Evolutionary conservation across 2,888 invertebrate species (phyloP), one percentile per base, ranked within the genome.

Genomic region (Cheilosia vulpina): DNA sequence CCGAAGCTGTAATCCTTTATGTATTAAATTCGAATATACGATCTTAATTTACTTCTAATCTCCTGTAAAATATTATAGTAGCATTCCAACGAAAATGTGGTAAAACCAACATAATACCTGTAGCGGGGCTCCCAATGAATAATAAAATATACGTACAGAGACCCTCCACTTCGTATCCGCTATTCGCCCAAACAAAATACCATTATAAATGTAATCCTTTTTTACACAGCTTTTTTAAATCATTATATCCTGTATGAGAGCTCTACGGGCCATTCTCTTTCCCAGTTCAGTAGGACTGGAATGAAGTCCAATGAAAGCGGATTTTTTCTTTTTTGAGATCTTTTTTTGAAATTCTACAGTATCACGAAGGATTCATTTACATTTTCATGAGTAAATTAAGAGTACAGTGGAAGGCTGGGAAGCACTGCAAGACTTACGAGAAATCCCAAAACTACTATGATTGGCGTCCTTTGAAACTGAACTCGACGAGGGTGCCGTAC

Each of bases 31-130:
- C 69, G 69, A 62, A 78, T 71, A 78, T 78, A 78, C 69, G 72
- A 60, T 79, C 79, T 79, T 79, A 79, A 79, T 79, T 71, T 79
- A 72, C 72, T 79, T 72, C 72, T 79, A 79, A 79, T 79, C 79
- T 72, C 52, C 60, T 66, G 72, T 66, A 79, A 79, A 72, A 72
- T 79, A 79, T 79, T 79, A 79, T 79, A 79, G 66, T 69, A 63
- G 77, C 77, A 69, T 78, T 63, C 55, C 77, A 69, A 63, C 69
- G 34, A 71, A 71, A 57, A 69, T 47, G 52, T 19, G 15, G 55
- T 27, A 47, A 68, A 60, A 60, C 53, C 52, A 45, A 34, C 43
- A 21, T 53, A 60, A 68, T 60, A 53, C 50, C 17, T 45, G 34
- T 47, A 21, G 50, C 31, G 3, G 19, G 41, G 55, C 31, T 45